phyloP scores from a whole-genome alignment of 2,797 vertebrate genomes.

The Pyrocephalus nanus region DNA sequence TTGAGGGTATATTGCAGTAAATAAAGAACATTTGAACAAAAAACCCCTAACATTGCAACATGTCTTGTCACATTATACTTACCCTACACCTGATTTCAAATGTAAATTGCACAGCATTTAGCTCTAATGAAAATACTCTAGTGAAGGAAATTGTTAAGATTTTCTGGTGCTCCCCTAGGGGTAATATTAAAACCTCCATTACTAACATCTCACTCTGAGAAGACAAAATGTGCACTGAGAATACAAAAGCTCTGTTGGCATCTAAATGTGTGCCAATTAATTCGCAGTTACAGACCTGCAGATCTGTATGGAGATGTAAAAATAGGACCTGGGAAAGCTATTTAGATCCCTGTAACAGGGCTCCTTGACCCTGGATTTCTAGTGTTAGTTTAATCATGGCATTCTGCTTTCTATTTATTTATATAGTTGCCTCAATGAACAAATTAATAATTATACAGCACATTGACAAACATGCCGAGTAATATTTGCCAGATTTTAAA shows the following conservation, averaged over 20 bases:
- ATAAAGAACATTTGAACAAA: constrained; percentile 73
- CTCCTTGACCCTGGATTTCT: constrained; percentile 82
- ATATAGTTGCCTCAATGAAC: constrained; percentile 83
- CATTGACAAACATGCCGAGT: constrained; percentile 83
- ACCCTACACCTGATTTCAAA: constrained; percentile 83
- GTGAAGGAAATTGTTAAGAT: constrained; percentile 86
- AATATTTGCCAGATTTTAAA: constrained; percentile 86
- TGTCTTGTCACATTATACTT: constrained; percentile 82
- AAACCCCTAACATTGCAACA: constrained; percentile 62
- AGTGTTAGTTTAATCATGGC: constrained; percentile 80
- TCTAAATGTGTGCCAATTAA: constrained; percentile 83
- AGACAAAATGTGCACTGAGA: constrained; percentile 82
- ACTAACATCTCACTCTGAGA: constrained; percentile 80
- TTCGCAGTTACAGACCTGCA: constrained; percentile 75
- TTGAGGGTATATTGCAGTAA: constrained; percentile 67
- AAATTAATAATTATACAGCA: constrained; percentile 87
- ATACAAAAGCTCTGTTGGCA: constrained; percentile 82
- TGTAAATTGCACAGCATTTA: constrained; percentile 86
- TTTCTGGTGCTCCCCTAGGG: constrained; percentile 83
- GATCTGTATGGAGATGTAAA: constrained; percentile 77
- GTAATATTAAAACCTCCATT: constrained; percentile 83
- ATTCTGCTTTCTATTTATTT: constrained; percentile 85
- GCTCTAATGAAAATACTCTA: constrained; percentile 85
- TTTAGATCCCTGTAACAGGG: constrained; percentile 73
- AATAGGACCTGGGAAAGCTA: constrained; percentile 80